These are phyloP conservation scores for Hylaeus volcanicus DNA, from an alignment of 1,140 invertebrate genomes.

Conservation along the genomic window DNA sequence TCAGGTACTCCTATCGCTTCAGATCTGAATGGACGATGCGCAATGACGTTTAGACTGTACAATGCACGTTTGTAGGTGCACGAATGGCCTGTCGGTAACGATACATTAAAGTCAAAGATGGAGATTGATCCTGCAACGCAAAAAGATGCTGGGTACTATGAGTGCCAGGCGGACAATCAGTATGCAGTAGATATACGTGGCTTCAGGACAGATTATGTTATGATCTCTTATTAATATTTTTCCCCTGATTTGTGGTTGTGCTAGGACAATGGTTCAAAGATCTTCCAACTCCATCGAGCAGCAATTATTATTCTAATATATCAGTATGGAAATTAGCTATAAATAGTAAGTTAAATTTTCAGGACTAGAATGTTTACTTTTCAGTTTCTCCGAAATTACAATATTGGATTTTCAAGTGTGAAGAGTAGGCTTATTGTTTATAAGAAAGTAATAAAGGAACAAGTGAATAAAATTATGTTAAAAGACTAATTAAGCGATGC, in stretches of 20 bases:
- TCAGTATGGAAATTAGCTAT: neutral
- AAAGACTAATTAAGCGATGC: constrained; percentile 2
- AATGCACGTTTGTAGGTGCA: constrained; percentile 85
- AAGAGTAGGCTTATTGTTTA: neutral
- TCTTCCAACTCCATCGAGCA: neutral
- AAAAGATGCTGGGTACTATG: constrained; percentile 88
- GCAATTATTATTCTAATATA: no score
- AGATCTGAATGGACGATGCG: neutral
- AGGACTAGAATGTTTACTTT: no score
- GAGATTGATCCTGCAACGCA: constrained; percentile 96
- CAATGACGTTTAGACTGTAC: neutral
- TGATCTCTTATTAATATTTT: constrained; percentile 82
- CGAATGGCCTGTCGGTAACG: constrained; percentile 90
- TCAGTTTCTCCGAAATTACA: neutral
- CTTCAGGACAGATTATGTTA: constrained; percentile 87
- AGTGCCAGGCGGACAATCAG: constrained; percentile 89
- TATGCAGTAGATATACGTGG: constrained; percentile 87
- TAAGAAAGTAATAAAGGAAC: constrained; percentile 4
- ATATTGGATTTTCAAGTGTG: neutral
- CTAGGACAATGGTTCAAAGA: neutral
- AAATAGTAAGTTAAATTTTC: neutral
- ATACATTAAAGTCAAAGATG: constrained; percentile 93
- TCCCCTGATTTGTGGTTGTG: neutral
- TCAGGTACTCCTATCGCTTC: constrained; percentile 84
- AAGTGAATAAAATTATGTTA: neutral